Base-by-base conservation (phyloP, 2,888 invertebrate genomes). In the Teleiodes luculella region DNA sequence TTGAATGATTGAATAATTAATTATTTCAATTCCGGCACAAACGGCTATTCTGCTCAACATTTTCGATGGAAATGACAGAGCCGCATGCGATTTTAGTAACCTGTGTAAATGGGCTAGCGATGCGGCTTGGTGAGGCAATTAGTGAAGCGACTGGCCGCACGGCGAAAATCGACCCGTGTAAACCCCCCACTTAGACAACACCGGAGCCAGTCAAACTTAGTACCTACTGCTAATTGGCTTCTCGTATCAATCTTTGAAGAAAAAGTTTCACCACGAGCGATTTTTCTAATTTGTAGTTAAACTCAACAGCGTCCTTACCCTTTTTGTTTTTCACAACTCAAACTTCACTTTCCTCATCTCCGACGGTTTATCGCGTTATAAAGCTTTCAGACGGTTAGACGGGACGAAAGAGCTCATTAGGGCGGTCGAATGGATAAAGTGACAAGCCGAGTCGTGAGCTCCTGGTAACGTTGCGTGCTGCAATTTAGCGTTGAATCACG, bases 121-220 rank as follows among this genome's bases (percentile, higher is more conserved):
- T 67, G 65, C 64, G 65, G 65, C 60, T 64, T 67, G 63, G 60
- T 31, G 33, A 43, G 43, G 43, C 43, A 16, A 43, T 43, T 10
- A 5, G 43, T 16, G 6, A 61, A 65, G 65, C 59, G 61, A 64
- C 59, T 60, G 35, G 66, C 65, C 68, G 68, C 67, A 72, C 67
- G 66, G 67, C 67, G 64, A 70, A 69, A 70, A 72, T 70, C 68
- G 68, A 68, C 67, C 67, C 69, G 64, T 67, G 67, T 70, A 61
- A 61, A 63, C 55, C 54, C 57, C 54, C 54, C 39, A 41, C 41
- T 33, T 33, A 8, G 10, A 33, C 33, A 28, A 45, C 28, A 13
- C 8, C 28, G 14, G 37, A 43, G 31, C 16, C 30, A 46, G 20
- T 49, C 24, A n/a, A n/a, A n/a, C n/a, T n/a, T n/a, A n/a, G n/a